A percentile compares a stretch with the other conserved stretches of the same genome.
Evolutionary conservation across 2,113 vertebrate genomes (phyloP).

Genomic region (Coracopsis vasa): DNA sequence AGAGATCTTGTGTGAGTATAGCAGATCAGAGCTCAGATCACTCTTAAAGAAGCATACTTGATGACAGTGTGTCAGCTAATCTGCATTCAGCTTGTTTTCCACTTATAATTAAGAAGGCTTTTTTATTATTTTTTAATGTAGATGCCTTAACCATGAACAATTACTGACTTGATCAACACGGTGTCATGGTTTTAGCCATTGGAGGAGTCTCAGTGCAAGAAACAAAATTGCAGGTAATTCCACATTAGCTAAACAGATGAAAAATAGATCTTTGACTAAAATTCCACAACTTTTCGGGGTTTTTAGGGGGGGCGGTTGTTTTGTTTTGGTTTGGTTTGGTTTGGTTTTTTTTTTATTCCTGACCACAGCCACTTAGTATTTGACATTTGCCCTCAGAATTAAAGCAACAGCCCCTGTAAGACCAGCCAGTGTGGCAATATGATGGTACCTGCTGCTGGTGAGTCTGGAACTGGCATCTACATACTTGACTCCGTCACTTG

Average conservation of each 20-base stretch:
- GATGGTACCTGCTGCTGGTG: not conserved
- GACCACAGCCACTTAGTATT: not conserved
- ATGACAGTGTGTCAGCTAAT: not conserved
- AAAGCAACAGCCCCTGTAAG: not conserved
- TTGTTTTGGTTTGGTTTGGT: too few relatives aligned
- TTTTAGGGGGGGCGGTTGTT: too few relatives aligned
- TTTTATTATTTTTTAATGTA: constrained; percentile 7
- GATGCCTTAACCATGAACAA: not conserved
- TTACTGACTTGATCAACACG: not conserved
- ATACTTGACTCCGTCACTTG: not conserved
- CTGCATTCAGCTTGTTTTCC: not conserved
- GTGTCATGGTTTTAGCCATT: not conserved
- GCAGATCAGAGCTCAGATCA: not conserved
- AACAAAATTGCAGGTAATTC: not conserved
- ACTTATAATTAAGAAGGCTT: not conserved
- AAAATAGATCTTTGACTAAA: not conserved
- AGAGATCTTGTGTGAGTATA: not conserved
- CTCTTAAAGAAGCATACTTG: not conserved
- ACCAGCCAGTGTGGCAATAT: not conserved
- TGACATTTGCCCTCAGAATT: not conserved
- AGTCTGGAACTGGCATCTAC: not conserved
- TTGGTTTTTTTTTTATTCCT: not conserved
- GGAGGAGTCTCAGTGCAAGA: not conserved
- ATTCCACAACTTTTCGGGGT: not conserved
- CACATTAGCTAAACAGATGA: not conserved